Conservation (phyloP, 2,113 vertebrate species). For the Serinus canaria region DNA sequence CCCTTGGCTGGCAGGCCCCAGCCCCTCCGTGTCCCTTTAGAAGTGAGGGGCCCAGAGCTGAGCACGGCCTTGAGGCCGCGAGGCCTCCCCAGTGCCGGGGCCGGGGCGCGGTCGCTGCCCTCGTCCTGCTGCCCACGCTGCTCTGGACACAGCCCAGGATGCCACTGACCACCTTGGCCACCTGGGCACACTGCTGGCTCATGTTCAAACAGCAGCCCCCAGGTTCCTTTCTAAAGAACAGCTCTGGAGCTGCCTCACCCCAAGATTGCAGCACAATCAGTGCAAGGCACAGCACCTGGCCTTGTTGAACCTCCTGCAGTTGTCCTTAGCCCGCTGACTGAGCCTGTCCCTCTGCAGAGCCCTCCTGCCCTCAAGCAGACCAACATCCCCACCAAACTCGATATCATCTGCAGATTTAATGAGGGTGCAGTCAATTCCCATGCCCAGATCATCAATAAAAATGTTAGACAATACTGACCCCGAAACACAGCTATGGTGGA, state of each 20-base stretch:
- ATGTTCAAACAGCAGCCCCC: neutral
- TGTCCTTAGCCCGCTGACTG: neutral
- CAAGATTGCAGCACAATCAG: neutral
- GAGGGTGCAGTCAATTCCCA: neutral
- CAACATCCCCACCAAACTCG: neutral
- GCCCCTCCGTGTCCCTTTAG: neutral
- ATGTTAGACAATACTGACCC: neutral
- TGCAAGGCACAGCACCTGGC: no score
- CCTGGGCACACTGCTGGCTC: neutral
- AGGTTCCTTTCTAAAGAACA: neutral
- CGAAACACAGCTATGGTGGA: neutral
- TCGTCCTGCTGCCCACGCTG: neutral
- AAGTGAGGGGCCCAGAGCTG: neutral
- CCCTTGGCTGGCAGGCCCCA: rapidly evolving
- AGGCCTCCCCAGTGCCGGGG: neutral
- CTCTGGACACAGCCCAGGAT: neutral
- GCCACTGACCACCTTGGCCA: neutral
- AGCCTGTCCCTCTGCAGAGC: neutral
- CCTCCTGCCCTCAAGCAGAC: neutral
- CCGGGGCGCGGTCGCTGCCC: neutral
- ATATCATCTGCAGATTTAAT: neutral
- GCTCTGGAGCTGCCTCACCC: rapidly evolving
- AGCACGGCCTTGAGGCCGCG: neutral
- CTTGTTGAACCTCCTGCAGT: neutral
- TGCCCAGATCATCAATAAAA: neutral